Conservation (phyloP, 2,113 vertebrate species). For the Callopanchax toddi region DNA sequence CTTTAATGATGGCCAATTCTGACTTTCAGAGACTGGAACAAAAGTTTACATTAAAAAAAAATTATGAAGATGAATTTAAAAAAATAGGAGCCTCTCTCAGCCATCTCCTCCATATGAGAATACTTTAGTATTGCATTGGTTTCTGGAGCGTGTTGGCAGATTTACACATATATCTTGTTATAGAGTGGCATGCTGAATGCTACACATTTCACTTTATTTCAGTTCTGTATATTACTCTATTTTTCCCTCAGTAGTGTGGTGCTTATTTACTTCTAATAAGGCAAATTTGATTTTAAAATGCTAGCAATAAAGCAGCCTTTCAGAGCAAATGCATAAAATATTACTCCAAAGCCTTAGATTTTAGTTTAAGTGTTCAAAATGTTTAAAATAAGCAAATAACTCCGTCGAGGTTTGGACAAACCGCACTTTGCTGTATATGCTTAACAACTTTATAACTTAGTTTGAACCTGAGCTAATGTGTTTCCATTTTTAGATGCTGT, state of each 20-base stretch:
- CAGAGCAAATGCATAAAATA: slow-evolving; percentile 1
- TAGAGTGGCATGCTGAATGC: slow-evolving; percentile 13
- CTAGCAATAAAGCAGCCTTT: slow-evolving; percentile 11
- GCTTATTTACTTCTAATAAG: slow-evolving; percentile 2
- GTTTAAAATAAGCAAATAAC: slow-evolving; percentile 24
- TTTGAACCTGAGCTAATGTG: slow-evolving; percentile 23
- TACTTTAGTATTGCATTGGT: too few species aligned
- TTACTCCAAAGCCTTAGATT: slow-evolving; percentile 12
- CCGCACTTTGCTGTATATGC: slow-evolving; percentile 5
- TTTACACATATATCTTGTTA: slow-evolving; percentile 8
- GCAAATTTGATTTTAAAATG: slow-evolving; percentile 3
- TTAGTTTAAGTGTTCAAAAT: slow-evolving; percentile 6
- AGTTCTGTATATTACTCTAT: slow-evolving; percentile 2
- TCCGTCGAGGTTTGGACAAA: slow-evolving; percentile 14
- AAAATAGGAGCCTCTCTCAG: background rate
- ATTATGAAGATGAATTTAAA: background rate
- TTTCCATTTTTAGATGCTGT: slow-evolving; percentile 26
- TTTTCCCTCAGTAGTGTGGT: slow-evolving; percentile 1
- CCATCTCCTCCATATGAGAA: background rate
- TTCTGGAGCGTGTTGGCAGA: background rate
- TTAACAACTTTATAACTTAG: slow-evolving; percentile 31
- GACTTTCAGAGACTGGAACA: background rate
- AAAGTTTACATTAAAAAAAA: background rate
- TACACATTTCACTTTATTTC: slow-evolving; percentile 18
- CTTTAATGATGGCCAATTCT: background rate